phyloP scores from a whole-genome alignment of 2,113 vertebrate species.

The Anarhynchus alexandrinus region DNA sequence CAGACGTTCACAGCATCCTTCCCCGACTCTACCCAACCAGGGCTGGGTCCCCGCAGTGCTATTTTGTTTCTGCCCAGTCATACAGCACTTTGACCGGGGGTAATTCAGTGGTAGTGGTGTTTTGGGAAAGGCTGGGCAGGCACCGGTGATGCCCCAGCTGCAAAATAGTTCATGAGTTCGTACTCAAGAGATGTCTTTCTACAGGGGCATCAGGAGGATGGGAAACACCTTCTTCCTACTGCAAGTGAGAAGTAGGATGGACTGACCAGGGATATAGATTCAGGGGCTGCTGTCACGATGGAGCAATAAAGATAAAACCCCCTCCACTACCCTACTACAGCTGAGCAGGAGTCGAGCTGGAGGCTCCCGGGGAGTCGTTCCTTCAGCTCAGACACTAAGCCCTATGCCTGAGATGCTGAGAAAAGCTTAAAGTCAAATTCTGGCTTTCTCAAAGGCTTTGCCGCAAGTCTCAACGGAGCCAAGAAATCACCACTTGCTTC shows the following conservation, averaged over 20 bases:
- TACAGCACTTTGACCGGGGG: background rate
- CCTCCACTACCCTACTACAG: background rate
- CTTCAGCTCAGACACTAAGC: background rate
- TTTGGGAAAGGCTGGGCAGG: background rate
- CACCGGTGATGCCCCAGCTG: background rate
- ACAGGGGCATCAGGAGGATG: background rate
- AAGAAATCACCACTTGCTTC: background rate
- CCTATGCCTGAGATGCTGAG: background rate
- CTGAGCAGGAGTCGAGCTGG: background rate
- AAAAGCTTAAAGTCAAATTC: background rate
- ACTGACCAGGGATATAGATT: background rate
- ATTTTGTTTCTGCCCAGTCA: too few species aligned
- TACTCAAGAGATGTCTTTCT: background rate
- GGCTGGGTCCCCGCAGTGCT: too few species aligned
- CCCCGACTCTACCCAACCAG: too few species aligned
- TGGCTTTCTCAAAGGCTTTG: background rate
- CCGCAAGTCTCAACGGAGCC: background rate
- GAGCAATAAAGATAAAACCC: background rate
- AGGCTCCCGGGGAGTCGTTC: background rate
- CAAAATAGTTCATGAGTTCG: background rate
- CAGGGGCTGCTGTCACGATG: fast-evolving
- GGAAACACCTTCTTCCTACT: background rate
- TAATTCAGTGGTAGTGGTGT: fast-evolving
- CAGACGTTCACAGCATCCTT: too few species aligned
- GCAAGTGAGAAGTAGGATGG: background rate